A percentile compares a stretch with the other conserved stretches of the same genome.
Evolutionary conservation across 2,113 vertebrate genomes (phyloP).

Genomic region (Cyprinodon brontotheroides): DNA sequence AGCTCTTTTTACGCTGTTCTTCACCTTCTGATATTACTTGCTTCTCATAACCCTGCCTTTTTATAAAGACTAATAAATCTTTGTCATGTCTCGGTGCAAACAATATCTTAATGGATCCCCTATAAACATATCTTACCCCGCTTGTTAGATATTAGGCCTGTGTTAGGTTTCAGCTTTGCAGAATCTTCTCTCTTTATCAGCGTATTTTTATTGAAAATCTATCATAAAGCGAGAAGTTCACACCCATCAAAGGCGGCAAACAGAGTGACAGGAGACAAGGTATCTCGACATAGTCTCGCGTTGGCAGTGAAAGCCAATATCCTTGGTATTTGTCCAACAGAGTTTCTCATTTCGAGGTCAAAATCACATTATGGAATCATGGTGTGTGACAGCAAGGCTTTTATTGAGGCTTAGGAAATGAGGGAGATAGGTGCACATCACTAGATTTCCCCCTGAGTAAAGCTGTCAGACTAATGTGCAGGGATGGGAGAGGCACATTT

Average conservation of each 20-base stretch:
- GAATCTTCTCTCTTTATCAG: slow-evolving; percentile 8
- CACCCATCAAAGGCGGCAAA: not conserved
- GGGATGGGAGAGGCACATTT: not conserved
- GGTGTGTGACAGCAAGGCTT: slow-evolving; percentile 15
- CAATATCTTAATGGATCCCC: not conserved
- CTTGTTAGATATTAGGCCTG: not conserved
- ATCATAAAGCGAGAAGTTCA: not conserved
- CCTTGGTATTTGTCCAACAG: slow-evolving; percentile 26
- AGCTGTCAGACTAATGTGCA: slow-evolving; percentile 33
- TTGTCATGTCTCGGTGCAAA: not conserved
- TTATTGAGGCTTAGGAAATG: slow-evolving; percentile 20
- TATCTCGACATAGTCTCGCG: slow-evolving; percentile 18
- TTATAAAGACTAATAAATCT: not conserved
- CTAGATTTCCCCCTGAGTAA: slow-evolving; percentile 25
- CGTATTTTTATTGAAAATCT: slow-evolving; percentile 3
- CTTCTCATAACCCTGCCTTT: not conserved
- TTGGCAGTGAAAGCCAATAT: slow-evolving; percentile 46
- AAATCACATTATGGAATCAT: slow-evolving; percentile 38
- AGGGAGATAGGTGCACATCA: slow-evolving; percentile 14
- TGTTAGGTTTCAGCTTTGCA: not conserved
- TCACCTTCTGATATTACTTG: not conserved
- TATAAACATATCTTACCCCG: not conserved
- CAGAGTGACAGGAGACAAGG: slow-evolving; percentile 16
- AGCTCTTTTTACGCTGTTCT: not conserved
- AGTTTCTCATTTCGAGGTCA: slow-evolving; percentile 44